These are phyloP conservation scores for Pterostichus madidus DNA, from an alignment of 2,888 invertebrate species.

Conservation along the genomic window DNA sequence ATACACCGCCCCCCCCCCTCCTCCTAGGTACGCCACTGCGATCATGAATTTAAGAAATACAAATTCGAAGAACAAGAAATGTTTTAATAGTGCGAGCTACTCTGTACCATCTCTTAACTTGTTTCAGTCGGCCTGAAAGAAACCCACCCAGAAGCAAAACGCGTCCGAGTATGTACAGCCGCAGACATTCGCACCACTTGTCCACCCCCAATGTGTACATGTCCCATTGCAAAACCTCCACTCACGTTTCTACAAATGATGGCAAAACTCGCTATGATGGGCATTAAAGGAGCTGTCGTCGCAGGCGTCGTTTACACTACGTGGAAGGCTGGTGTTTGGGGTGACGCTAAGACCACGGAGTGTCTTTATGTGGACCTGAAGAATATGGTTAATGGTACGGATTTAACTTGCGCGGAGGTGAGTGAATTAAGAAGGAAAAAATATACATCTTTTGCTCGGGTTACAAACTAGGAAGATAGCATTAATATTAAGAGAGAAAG, in stretches of 20 bases:
- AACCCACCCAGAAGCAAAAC: conserved; percentile 68
- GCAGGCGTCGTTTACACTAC: conserved; percentile 76
- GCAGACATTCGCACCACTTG: conserved; percentile 74
- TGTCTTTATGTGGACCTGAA: conserved; percentile 72
- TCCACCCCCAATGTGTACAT: conserved; percentile 73
- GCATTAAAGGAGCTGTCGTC: conserved; percentile 74
- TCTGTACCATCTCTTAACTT: too few relatives aligned
- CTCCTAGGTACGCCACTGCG: too few relatives aligned
- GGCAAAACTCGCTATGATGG: conserved; percentile 70
- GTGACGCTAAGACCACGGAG: conserved; percentile 75
- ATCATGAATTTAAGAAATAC: too few relatives aligned
- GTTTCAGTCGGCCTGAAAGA: conserved; percentile 11
- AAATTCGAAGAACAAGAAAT: too few relatives aligned
- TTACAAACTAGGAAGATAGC: too few relatives aligned
- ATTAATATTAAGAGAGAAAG: too few relatives aligned
- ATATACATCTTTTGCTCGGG: too few relatives aligned
- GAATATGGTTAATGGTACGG: conserved; percentile 23
- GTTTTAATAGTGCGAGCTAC: too few relatives aligned
- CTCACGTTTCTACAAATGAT: conserved; percentile 66
- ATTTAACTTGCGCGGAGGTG: conserved; percentile 24
- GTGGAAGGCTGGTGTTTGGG: conserved; percentile 77
- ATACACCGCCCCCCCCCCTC: too few relatives aligned
- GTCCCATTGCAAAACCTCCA: conserved; percentile 70
- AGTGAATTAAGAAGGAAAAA: neutral
- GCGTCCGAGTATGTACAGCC: conserved; percentile 75